Percentiles rank a stretch among this genome's conserved stretches.
phyloP scores from a whole-genome alignment of 2,888 invertebrate genomes.

The Orthosia cruda region DNA sequence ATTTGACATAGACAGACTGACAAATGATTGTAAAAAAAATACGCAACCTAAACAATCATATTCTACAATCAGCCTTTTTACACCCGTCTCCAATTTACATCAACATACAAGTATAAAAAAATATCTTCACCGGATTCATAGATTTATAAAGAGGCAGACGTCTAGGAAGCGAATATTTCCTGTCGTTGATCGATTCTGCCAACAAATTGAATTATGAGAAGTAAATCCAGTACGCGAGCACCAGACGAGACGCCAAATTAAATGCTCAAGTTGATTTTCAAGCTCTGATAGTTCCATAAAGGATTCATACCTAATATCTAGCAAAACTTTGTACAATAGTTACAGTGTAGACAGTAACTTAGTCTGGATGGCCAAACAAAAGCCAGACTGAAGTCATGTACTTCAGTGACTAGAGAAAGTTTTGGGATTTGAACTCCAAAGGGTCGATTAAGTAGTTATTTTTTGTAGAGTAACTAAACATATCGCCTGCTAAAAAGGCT shows the following conservation, averaged over 20 bases:
- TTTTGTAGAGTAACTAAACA: neutral
- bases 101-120: conserved; percentile 18
- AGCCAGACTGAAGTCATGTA: neutral
- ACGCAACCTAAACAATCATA: neutral
- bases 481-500: no score
- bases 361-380: conserved; percentile 17
- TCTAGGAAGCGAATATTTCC: conserved; percentile 78
- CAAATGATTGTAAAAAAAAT: neutral
- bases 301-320: conserved; percentile 56
- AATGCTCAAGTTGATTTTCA: conserved; percentile 82
- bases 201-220: conserved; percentile 83
- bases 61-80: neutral
- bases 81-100: neutral
- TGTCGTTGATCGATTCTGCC: conserved; percentile 81
- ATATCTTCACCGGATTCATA: conserved; percentile 17
- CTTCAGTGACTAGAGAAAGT: conserved; percentile 3
- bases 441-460: neutral
- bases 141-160: conserved; percentile 57
- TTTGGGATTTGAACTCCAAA: neutral
- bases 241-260: conserved; percentile 77
- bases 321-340: conserved; percentile 42
- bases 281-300: conserved; percentile 77
- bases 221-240: conserved; percentile 64
- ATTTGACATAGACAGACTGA: neutral
- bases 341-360: conserved; percentile 31